These are phyloP conservation scores for Pocillopora verrucosa DNA, from an alignment of 64 coral and sea anemone species.

Conservation along the genomic window DNA sequence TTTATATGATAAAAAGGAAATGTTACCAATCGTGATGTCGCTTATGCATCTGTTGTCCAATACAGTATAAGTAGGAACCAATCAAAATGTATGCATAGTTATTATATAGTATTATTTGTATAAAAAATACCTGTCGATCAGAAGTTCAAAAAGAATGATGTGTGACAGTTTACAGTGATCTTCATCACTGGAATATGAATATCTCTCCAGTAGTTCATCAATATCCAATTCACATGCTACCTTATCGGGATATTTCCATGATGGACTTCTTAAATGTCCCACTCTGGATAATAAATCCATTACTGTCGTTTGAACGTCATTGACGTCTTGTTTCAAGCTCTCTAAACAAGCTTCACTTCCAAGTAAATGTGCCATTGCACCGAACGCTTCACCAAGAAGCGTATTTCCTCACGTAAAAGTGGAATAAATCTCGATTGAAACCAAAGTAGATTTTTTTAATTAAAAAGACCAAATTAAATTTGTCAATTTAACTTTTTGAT, in stretches of 20 bases:
- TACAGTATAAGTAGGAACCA: too few relatives aligned
- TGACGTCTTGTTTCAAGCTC: conserved; percentile 77
- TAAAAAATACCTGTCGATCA: conserved; percentile 88
- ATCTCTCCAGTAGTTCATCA: conserved; percentile 79
- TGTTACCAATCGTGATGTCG: too few relatives aligned
- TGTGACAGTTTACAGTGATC: conserved; percentile 95
- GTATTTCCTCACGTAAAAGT: neutral
- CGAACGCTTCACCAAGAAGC: neutral
- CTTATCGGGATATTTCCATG: conserved; percentile 99
- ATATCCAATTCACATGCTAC: conserved; percentile 93
- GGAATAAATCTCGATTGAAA: too few relatives aligned
- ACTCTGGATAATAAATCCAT: conserved; percentile 84
- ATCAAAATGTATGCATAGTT: neutral
- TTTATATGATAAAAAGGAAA: too few relatives aligned
- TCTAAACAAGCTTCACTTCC: conserved; percentile 82
- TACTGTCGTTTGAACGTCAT: conserved; percentile 77
- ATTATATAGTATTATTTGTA: neutral
- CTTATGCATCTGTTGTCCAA: too few relatives aligned
- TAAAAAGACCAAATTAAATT: too few relatives aligned
- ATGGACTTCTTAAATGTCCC: conserved; percentile 81
- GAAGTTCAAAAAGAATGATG: conserved; percentile 95
- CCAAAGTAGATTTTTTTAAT: too few relatives aligned
- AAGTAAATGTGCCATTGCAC: conserved; percentile 87
- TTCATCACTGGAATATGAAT: conserved; percentile 87
- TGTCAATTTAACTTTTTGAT: too few relatives aligned